phyloP scores from a whole-genome alignment of 1,140 invertebrate genomes.

The Pachyrhynchus sulphureomaculatus region DNA sequence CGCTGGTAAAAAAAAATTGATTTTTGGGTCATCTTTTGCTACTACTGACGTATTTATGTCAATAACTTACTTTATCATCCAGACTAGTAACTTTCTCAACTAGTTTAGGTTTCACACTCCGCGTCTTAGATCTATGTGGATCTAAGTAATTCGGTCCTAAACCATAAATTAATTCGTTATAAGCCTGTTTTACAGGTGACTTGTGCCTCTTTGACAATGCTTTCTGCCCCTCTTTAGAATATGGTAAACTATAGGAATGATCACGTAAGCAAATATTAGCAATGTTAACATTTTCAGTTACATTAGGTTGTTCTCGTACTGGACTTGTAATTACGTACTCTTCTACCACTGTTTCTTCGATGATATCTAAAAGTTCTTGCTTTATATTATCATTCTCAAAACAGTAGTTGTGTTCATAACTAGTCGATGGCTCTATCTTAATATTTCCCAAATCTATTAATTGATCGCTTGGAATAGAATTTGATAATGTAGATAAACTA shows the following conservation, averaged over 20 bases:
- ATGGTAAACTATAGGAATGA: constrained; percentile 36
- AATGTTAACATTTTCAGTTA: neutral
- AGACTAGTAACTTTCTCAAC: constrained; percentile 2
- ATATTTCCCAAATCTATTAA: neutral
- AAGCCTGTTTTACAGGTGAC: constrained; percentile 23
- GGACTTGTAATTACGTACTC: neutral
- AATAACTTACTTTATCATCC: constrained; percentile 16
- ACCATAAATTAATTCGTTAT: constrained; percentile 25
- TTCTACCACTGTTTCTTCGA: neutral
- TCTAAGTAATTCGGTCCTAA: constrained; percentile 21
- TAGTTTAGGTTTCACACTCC: constrained; percentile 3
- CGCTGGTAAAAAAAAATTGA: too few relatives aligned
- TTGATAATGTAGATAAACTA: neutral
- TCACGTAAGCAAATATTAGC: constrained; percentile 20
- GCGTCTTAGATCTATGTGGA: neutral
- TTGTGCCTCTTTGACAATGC: constrained; percentile 7
- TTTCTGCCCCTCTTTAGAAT: constrained; percentile 4
- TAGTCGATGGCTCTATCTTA: constrained; percentile 11
- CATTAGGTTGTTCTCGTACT: neutral
- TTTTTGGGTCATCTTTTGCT: too few relatives aligned
- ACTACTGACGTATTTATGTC: too few relatives aligned
- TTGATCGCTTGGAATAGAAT: neutral
- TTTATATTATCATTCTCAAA: constrained; percentile 17
- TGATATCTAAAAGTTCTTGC: constrained; percentile 7
- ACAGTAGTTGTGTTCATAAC: constrained; percentile 41